Percentiles rank a stretch among this genome's conserved stretches.
phyloP scores from a whole-genome alignment of 53 echinoderm and acorn worm species.

The Apostichopus leukothele region DNA sequence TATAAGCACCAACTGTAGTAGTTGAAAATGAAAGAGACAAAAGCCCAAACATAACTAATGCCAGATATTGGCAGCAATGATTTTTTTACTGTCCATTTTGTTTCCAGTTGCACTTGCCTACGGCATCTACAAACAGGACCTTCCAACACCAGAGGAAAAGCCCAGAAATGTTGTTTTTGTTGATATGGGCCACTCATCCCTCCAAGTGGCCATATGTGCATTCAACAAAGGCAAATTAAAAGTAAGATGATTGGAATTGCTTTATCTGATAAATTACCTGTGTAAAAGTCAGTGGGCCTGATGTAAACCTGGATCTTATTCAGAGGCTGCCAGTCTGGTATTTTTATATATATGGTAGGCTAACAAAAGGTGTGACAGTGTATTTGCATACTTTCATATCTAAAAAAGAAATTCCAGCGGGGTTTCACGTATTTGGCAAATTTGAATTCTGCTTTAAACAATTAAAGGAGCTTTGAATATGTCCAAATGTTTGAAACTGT shows the following conservation, averaged over 20 bases:
- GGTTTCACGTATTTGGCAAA: no score
- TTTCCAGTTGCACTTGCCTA: constrained; percentile 84
- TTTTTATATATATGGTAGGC: no score
- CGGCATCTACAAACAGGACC: constrained; percentile 97
- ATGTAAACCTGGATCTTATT: no score
- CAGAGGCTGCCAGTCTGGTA: no score
- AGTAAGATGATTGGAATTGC: constrained; percentile 48
- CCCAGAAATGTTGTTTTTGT: constrained; percentile 93
- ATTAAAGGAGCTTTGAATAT: no score
- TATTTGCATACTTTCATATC: background rate
- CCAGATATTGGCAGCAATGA: background rate
- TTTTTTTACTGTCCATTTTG: background rate
- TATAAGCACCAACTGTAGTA: no score
- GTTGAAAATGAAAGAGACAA: background rate
- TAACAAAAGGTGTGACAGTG: background rate
- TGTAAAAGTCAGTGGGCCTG: no score
- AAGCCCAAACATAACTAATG: background rate
- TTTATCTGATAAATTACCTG: no score
- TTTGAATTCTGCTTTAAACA: no score
- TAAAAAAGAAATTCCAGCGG: no score
- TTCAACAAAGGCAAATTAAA: constrained; percentile 98
- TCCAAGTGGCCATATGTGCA: constrained; percentile 85
- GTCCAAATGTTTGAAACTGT: no score
- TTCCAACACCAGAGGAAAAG: constrained; percentile 91
- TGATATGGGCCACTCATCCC: constrained; percentile 91